Evolutionary conservation across 1,140 invertebrate species (phyloP), one percentile per base, ranked within the genome.

Genomic region (Eupeodes corollae): DNA sequence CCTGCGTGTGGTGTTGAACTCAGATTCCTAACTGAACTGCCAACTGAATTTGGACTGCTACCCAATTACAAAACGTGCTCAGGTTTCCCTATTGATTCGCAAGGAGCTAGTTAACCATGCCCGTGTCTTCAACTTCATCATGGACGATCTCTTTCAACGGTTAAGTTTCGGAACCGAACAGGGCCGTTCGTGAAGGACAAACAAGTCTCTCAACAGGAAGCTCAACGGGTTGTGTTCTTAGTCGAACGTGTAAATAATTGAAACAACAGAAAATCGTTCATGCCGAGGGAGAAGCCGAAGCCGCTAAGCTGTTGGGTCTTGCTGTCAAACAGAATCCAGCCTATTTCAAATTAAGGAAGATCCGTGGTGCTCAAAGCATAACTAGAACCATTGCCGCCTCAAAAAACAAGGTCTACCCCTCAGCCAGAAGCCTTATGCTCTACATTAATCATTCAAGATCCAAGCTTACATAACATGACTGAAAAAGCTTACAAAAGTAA

Each of bases 101-200:
- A 81, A 90, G 68, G 91, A 98, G 61, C 73, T 99, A 41, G 91
- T 88, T 1, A 93, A 99, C 59, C 75, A 97, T 48, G 97, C 97
- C 14, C 79, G 84, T 60, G 96, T 99, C 72, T 99, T 99, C 68
- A 94, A 98, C 63, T 94, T 99, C 41, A 95, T 99, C 56, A 70
- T 99, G 31, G 97, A 99, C 74, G 97, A 99, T 99, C n/a, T 98
- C 97, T 5, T 85, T 99, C 41, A 99, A 96, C 37, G 97, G 99
- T 74, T 99, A 33, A 96, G 91, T 69, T 99, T 99, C 72, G 93
- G 96, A 19, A 93, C 93, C 69, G 95, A 99, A 72, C 99, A 99
- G 62, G 94, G 13, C 93, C 94, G 41, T 96, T 97, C 48, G 96
- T 99, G 59, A 97, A 99, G 78, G 84, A 95, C 9, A 99, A 99